These are phyloP conservation scores for Saccostrea glomerata DNA, from an alignment of 1,140 invertebrate species.

Conservation along the genomic window DNA sequence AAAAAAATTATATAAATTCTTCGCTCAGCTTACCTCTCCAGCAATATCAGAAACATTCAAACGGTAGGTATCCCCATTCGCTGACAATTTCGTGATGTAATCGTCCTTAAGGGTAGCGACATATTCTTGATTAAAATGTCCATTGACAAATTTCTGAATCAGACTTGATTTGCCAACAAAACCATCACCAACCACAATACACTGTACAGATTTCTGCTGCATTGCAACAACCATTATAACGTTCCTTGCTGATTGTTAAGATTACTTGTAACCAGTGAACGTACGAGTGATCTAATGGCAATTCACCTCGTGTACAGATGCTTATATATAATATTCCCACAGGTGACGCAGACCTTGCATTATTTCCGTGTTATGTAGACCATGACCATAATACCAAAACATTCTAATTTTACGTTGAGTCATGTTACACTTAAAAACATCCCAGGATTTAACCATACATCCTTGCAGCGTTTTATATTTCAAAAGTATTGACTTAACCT, in stretches of 20 bases:
- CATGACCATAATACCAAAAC: conserved; percentile 1
- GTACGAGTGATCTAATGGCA: background rate
- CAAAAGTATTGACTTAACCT: background rate
- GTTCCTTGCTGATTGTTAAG: background rate
- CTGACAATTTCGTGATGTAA: conserved; percentile 68
- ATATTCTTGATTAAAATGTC: conserved; percentile 40
- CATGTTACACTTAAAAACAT: conserved; percentile 19
- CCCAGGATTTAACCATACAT: conserved; percentile 7
- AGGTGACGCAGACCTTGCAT: background rate
- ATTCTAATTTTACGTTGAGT: conserved; percentile 24
- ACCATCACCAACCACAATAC: conserved; percentile 94
- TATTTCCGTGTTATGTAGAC: background rate
- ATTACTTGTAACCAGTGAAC: background rate
- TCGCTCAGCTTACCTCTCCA: conserved; percentile 67
- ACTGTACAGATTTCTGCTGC: conserved; percentile 83
- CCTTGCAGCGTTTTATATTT: background rate
- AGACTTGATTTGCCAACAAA: conserved; percentile 87
- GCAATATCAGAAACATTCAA: conserved; percentile 73
- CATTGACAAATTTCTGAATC: conserved; percentile 45
- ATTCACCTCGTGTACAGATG: background rate
- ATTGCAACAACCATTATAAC: conserved; percentile 28
- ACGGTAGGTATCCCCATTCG: conserved; percentile 67
- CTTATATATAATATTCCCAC: background rate
- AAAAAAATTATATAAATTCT: background rate
- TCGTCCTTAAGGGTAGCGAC: conserved; percentile 44